Evolutionary conservation across 1,140 invertebrate genomes (phyloP).

Genomic region (Reticulitermes speratus): DNA sequence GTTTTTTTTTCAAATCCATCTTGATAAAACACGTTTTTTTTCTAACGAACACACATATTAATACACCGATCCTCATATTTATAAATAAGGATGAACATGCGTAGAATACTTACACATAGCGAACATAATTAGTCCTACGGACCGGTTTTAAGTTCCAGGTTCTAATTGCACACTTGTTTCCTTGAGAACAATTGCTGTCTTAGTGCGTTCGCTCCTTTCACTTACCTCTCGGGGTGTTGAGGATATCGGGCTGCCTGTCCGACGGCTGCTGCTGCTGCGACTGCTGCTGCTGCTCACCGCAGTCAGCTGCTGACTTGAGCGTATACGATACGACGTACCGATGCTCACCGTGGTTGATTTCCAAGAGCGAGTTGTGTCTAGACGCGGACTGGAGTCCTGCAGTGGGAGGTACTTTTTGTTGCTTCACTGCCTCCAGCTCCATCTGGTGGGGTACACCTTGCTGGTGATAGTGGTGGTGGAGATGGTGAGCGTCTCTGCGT

Average conservation of each 20-base stretch:
- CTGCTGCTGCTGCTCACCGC: conserved; percentile 35
- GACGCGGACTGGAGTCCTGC: neutral
- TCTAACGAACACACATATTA: too few relatives aligned
- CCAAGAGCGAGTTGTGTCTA: conserved; percentile 53
- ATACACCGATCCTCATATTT: too few relatives aligned
- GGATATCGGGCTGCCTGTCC: conserved; percentile 54
- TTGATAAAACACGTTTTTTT: too few relatives aligned
- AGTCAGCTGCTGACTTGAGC: conserved; percentile 52
- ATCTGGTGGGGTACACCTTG: conserved; percentile 34
- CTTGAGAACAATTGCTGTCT: neutral
- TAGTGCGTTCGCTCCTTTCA: neutral
- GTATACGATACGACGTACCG: conserved; percentile 56
- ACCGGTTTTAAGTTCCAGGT: neutral
- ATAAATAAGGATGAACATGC: too few relatives aligned
- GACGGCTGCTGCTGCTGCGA: conserved; percentile 37
- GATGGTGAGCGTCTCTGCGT: conserved; percentile 38
- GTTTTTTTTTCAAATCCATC: too few relatives aligned
- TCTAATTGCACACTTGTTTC: neutral
- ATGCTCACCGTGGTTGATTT: conserved; percentile 55
- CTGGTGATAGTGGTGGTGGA: conserved; percentile 44
- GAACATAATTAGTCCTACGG: too few relatives aligned
- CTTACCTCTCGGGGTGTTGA: conserved; percentile 54
- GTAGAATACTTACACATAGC: too few relatives aligned
- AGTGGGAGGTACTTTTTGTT: conserved; percentile 21
- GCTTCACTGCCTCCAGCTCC: conserved; percentile 29